Percentiles rank a stretch among this genome's conserved stretches.
Conservation (phyloP, 1,140 invertebrate species). For the Coenobita brevimanus region DNA sequence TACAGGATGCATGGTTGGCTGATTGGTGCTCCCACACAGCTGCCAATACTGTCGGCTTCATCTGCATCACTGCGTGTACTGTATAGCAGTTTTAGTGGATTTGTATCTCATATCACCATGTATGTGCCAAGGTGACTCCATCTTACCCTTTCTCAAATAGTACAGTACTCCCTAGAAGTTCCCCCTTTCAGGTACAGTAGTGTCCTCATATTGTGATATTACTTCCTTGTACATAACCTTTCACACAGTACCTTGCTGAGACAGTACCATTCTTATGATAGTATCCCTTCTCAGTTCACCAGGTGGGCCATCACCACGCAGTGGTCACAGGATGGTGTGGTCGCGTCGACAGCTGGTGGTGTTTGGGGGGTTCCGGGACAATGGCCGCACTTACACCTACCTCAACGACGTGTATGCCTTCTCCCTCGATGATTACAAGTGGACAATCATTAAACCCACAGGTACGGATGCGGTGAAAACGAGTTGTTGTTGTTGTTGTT, state of each 20-base stretch:
- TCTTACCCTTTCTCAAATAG: too few species aligned
- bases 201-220: too few species aligned
- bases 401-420: conserved; percentile 95
- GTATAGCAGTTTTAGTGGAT: too few species aligned
- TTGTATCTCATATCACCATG: too few species aligned
- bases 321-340: conserved; percentile 13
- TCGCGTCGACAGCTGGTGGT: conserved; percentile 82
- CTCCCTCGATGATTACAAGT: conserved; percentile 84
- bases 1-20: too few species aligned
- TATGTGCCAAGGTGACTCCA: too few species aligned
- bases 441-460: conserved; percentile 75
- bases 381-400: conserved; percentile 92
- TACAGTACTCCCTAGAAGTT: too few species aligned
- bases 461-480: not conserved
- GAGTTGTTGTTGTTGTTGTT: too few species aligned
- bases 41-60: too few species aligned
- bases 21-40: too few species aligned
- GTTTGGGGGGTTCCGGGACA: conserved; percentile 92
- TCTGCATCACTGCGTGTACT: too few species aligned
- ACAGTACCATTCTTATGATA: not conserved
- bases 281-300: not conserved
- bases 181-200: too few species aligned
- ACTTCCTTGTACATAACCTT: not conserved
- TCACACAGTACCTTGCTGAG: not conserved
- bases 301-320: not conserved